A percentile compares a stretch with the other conserved stretches of the same genome.
Conservation (phyloP, 2,113 vertebrate genomes). For the Clarias macrocephalus region DNA sequence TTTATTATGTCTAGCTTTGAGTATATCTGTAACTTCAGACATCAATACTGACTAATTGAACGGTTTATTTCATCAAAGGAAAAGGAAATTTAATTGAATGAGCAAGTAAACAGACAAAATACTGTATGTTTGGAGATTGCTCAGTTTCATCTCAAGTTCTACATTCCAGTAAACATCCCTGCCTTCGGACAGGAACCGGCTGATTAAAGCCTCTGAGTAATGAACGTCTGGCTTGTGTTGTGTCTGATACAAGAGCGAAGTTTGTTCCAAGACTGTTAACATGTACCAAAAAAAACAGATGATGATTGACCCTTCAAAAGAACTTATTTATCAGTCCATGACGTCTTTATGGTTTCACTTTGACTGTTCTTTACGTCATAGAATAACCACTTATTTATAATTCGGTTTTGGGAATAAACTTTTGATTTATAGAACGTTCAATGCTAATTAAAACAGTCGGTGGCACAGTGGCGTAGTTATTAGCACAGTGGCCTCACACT, state of each 20-base stretch:
- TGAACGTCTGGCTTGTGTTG: conserved; percentile 41
- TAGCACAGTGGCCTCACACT: too few relatives aligned
- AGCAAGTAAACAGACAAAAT: conserved; percentile 37
- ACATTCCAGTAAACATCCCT: conserved; percentile 41
- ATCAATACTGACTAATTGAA: not conserved
- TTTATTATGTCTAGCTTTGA: conserved; percentile 8
- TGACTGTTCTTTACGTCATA: not conserved
- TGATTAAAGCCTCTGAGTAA: conserved; percentile 45
- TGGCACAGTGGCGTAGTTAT: too few relatives aligned
- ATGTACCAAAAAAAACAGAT: conserved; percentile 15
- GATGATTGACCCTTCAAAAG: conserved; percentile 35
- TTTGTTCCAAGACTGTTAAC: conserved; percentile 47
- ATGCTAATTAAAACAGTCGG: not conserved
- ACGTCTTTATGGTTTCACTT: conserved; percentile 43
- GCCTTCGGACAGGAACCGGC: conserved; percentile 40
- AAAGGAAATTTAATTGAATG: conserved; percentile 27
- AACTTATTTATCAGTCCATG: conserved; percentile 24
- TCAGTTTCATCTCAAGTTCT: conserved; percentile 42
- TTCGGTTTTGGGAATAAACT: not conserved
- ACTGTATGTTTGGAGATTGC: conserved; percentile 28
- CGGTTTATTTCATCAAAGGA: not conserved
- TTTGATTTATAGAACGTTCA: not conserved
- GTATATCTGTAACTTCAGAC: not conserved
- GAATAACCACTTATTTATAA: not conserved
- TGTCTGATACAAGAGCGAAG: conserved; percentile 38